Base-by-base conservation (phyloP, 2,113 vertebrate genomes). In the Seriola quinqueradiata region DNA sequence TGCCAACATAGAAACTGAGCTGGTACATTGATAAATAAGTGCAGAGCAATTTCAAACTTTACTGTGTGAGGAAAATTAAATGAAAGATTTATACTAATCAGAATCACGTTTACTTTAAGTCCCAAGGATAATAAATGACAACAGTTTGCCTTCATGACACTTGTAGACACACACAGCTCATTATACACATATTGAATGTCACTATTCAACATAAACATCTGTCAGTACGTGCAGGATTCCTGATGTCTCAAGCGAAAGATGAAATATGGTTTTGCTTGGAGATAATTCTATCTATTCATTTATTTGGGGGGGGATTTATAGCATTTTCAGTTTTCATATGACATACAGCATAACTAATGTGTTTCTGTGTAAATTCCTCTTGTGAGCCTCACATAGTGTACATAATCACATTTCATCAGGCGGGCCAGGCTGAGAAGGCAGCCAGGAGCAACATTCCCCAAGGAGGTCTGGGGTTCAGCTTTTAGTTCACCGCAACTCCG, bases 321-420 rank as follows among this genome's bases (percentile, higher is more conserved):
- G 64, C 44, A 23, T 48, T 84, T 87, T 68, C 59, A 60, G 46
- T 50, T 69, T 75, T 74, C 61, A 64, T 54, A 70, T 85, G 78
- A 83, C 82, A 75, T 17, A 77, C 69, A 38, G 82, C 40, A 42
- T 79, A 70, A 81, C 82, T 89, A 75, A 89, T 82, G 75, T 63
- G 73, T 83, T 59, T 81, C 77, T 75, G 68, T 72, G 79, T 83
- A 79, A 77, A 79, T 75, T 84, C 80, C 76, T 65, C 74, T 44
- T 16, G 70, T 61, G 73, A 84, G 81, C 61, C 65, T 75, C 66
- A n/a, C 63, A 55, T 28, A 44, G 67, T 79, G 76, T 74, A 85
- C 59, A 88, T 76, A 87, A 80, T 83, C 79, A 84, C 66, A 84
- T 92, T 87, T 86, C 82, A 77, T 17, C 75, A 73, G 80, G 70